Conservation (phyloP, 1,140 invertebrate genomes). For the Solen grandis region DNA sequence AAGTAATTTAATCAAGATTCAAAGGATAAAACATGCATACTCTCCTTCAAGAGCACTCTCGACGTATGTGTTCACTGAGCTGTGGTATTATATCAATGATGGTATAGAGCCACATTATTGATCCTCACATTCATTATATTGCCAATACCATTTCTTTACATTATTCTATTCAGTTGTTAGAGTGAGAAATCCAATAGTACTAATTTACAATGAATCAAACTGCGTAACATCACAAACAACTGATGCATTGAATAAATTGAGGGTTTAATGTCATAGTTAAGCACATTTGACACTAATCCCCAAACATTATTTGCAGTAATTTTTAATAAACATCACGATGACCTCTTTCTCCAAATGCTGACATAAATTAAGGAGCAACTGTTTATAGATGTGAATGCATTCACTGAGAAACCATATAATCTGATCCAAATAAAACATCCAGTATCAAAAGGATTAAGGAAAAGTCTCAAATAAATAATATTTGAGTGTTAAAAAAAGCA, state of each 20-base stretch:
- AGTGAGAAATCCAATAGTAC: slow-evolving; percentile 55
- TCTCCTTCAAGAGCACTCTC: no score
- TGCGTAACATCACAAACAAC: no score
- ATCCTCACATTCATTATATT: slow-evolving; percentile 42
- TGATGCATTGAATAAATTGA: neutral
- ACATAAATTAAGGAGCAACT: slow-evolving; percentile 51
- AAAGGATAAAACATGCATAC: no score
- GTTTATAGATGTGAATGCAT: no score
- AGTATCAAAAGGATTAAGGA: no score
- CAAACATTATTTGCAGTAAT: slow-evolving; percentile 7
- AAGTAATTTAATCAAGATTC: no score
- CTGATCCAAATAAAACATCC: no score
- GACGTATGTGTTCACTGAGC: no score
- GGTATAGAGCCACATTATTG: slow-evolving; percentile 52
- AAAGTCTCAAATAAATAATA: no score
- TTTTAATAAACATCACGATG: slow-evolving; percentile 44
- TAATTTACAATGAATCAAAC: no score
- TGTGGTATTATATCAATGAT: slow-evolving; percentile 47
- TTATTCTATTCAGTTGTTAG: slow-evolving; percentile 24
- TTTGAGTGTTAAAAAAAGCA: no score
- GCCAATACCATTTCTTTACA: slow-evolving; percentile 44
- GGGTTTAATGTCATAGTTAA: neutral
- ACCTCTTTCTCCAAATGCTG: slow-evolving; percentile 45
- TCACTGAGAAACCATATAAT: no score
- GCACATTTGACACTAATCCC: neutral